Evolutionary conservation across 2,797 vertebrate species (phyloP).

Genomic region (Lophotriccus pileatus): DNA sequence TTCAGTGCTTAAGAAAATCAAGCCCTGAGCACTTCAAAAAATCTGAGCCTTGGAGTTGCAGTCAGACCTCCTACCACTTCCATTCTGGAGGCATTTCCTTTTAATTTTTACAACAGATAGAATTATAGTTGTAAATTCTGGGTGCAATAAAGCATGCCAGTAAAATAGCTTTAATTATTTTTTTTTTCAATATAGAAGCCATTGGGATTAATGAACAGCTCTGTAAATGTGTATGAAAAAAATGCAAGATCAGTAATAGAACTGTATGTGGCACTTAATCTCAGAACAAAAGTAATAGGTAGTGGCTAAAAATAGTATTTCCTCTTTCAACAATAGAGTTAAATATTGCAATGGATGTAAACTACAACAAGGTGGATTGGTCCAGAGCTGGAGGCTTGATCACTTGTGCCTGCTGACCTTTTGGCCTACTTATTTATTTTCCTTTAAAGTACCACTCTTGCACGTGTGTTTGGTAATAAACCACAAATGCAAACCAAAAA

Average conservation of each 20-base stretch:
- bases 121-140: not conserved
- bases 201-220: not conserved
- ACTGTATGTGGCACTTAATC: not conserved
- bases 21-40: not conserved
- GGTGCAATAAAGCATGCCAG: not conserved
- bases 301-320: slow-evolving; percentile 21
- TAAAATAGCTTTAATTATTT: not conserved
- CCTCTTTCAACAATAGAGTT: not conserved
- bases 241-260: not conserved
- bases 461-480: not conserved
- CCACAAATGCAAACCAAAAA: not conserved
- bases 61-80: not conserved
- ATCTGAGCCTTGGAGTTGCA: not conserved
- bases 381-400: not conserved
- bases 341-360: not conserved
- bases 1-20: not conserved
- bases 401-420: not conserved
- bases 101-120: not conserved
- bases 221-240: not conserved
- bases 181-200: not conserved
- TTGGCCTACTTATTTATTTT: not conserved
- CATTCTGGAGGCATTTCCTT: not conserved
- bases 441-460: not conserved
- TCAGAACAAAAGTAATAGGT: not conserved
- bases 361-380: not conserved